phyloP scores from a whole-genome alignment of 2,888 invertebrate genomes.

The Lasioglossum vierecki region DNA sequence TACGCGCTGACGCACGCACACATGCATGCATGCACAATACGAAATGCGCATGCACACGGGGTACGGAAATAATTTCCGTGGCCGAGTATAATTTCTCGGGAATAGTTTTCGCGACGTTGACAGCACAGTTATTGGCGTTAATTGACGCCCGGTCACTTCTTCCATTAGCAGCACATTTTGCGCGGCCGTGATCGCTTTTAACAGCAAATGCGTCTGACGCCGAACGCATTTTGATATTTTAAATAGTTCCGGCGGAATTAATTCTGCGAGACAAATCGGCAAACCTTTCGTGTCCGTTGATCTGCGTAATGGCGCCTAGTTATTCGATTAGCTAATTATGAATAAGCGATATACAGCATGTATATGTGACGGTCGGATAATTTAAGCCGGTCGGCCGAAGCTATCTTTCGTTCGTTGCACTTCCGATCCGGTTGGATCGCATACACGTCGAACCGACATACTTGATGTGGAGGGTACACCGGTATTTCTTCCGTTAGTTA shows the following conservation, averaged over 20 bases:
- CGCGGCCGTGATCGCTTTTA: conserved; percentile 17
- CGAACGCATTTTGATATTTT: conserved; percentile 59
- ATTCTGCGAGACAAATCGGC: conserved; percentile 37
- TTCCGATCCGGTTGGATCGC: background rate
- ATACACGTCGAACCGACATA: background rate
- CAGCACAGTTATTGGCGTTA: conserved; percentile 60
- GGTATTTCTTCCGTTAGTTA: background rate
- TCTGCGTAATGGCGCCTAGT: conserved; percentile 17
- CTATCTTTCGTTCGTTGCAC: background rate
- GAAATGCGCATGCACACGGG: background rate
- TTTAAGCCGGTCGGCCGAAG: background rate
- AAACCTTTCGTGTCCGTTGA: background rate
- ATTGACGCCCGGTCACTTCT: conserved; percentile 57
- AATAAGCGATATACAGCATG: conserved; percentile 18
- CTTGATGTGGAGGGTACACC: too few relatives aligned
- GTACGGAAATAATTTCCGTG: conserved; percentile 7
- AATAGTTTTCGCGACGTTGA: conserved; percentile 53
- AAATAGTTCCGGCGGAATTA: conserved; percentile 45
- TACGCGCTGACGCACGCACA: background rate
- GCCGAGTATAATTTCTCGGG: conserved; percentile 36
- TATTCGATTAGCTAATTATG: conserved; percentile 39
- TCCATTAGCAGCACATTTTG: conserved; percentile 51
- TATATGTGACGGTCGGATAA: background rate
- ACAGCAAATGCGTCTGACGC: conserved; percentile 5
- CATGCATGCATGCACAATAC: background rate